A percentile compares a stretch with the other conserved stretches of the same genome.
Evolutionary conservation across 1,140 invertebrate species (phyloP).

Genomic region (Drosophila trapezifrons): DNA sequence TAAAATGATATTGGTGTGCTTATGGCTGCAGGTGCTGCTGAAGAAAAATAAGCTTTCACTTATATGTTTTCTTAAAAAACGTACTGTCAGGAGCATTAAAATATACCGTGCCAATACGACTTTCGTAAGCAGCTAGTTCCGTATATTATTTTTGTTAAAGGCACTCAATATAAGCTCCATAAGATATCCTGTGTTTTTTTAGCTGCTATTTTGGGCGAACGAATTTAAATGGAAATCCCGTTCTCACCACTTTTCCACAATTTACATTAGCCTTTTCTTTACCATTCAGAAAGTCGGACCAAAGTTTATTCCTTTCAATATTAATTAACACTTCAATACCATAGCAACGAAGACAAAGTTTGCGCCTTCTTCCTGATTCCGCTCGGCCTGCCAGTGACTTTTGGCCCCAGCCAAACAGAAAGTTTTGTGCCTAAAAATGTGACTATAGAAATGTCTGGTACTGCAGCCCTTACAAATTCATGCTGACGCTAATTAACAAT

Average conservation of each 20-base stretch:
- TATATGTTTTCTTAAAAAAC: too few relatives aligned
- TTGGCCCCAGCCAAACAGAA: slow-evolving; percentile 61
- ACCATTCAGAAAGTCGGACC: slow-evolving; percentile 64
- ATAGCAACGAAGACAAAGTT: slow-evolving; percentile 69
- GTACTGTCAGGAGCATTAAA: too few relatives aligned
- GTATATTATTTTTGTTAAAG: too few relatives aligned
- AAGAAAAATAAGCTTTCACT: too few relatives aligned
- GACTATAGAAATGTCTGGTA: slow-evolving; percentile 53
- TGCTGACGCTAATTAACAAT: slow-evolving; percentile 83
- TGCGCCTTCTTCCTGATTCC: slow-evolving; percentile 42
- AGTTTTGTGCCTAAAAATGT: slow-evolving; percentile 76
- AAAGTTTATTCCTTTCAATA: slow-evolving; percentile 83
- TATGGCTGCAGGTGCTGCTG: too few relatives aligned
- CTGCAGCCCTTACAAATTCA: slow-evolving; percentile 74
- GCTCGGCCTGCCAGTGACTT: slow-evolving; percentile 63
- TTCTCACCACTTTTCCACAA: slow-evolving; percentile 15
- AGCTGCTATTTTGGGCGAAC: background rate
- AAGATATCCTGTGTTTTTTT: background rate
- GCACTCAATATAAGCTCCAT: too few relatives aligned
- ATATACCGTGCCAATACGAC: too few relatives aligned
- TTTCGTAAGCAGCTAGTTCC: too few relatives aligned
- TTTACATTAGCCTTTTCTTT: slow-evolving; percentile 29
- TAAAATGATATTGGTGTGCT: too few relatives aligned
- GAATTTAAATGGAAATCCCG: slow-evolving; percentile 5
- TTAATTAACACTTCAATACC: slow-evolving; percentile 84